Percentiles rank a stretch among this genome's conserved stretches.
Conservation (phyloP, 1,140 invertebrate genomes). For the Sogatella furcifera region DNA sequence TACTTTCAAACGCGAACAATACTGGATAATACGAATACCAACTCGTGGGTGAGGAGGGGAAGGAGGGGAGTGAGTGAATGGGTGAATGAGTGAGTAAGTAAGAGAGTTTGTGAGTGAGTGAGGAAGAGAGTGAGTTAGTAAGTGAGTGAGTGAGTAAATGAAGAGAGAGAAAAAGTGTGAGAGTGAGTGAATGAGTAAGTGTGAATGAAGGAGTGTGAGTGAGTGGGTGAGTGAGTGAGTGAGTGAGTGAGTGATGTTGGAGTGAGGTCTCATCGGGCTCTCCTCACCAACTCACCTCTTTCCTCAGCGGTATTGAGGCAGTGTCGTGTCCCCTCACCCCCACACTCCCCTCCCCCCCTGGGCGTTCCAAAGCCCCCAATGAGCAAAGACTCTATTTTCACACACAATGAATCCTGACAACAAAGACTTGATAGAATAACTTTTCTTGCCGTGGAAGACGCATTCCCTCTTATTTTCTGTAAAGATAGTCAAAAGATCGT, state of each 20-base stretch:
- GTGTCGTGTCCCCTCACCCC: too few species aligned
- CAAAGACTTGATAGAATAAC: conserved; percentile 11
- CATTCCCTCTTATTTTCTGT: conserved; percentile 10
- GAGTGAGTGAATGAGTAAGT: background rate
- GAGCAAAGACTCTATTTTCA: conserved; percentile 12
- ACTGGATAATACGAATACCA: too few species aligned
- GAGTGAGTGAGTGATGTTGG: background rate
- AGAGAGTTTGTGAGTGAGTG: too few species aligned
- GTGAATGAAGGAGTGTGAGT: background rate
- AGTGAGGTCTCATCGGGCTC: background rate
- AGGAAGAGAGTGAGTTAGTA: too few species aligned
- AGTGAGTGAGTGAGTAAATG: too few species aligned
- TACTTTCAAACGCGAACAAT: background rate
- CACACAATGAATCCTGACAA: conserved; percentile 8
- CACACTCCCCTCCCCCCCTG: background rate
- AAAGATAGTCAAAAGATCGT: conserved; percentile 9
- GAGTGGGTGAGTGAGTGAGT: background rate
- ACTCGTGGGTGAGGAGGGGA: too few species aligned
- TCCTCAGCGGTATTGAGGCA: background rate
- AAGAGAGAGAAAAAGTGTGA: too few species aligned
- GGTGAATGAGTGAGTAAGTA: too few species aligned
- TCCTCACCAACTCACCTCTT: background rate
- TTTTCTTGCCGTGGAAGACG: conserved; percentile 8
- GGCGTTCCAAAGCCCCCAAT: background rate
- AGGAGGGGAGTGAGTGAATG: too few species aligned